Conservation (phyloP, 2,113 vertebrate species). For the Pseudolaguvia tuberculata region DNA sequence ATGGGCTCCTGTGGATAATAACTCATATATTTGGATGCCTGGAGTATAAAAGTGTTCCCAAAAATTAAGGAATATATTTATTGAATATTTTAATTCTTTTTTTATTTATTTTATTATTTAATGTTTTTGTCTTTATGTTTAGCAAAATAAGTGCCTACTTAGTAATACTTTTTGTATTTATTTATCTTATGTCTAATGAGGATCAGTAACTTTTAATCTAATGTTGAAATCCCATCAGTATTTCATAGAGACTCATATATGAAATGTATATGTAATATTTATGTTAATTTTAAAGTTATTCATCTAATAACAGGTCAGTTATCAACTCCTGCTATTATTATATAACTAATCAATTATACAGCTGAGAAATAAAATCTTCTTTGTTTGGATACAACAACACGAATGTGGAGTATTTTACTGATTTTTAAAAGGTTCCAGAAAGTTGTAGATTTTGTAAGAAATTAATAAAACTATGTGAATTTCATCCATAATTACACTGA, state of each 20-base stretch:
- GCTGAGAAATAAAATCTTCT: neutral
- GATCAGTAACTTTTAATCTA: no score
- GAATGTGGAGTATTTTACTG: neutral
- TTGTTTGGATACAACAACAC: no score
- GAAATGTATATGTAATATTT: no score
- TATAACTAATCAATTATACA: neutral
- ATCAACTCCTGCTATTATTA: neutral
- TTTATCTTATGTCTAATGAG: neutral
- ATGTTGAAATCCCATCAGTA: no score
- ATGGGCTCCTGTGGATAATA: constrained; percentile 8
- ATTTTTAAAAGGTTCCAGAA: neutral
- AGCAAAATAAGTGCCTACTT: neutral
- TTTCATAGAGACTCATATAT: no score
- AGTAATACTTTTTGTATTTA: no score
- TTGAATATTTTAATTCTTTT: no score
- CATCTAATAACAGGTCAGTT: neutral
- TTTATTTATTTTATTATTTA: neutral
- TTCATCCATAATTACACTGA: neutral
- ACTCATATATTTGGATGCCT: constrained; percentile 15
- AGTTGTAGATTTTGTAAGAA: neutral
- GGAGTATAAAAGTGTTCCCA: neutral
- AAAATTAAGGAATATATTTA: neutral
- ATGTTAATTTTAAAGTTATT: neutral
- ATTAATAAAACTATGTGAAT: neutral
- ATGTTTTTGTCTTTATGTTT: neutral